Base-by-base conservation (phyloP, 2,888 invertebrate species). In the Protophormia terraenovae region DNA sequence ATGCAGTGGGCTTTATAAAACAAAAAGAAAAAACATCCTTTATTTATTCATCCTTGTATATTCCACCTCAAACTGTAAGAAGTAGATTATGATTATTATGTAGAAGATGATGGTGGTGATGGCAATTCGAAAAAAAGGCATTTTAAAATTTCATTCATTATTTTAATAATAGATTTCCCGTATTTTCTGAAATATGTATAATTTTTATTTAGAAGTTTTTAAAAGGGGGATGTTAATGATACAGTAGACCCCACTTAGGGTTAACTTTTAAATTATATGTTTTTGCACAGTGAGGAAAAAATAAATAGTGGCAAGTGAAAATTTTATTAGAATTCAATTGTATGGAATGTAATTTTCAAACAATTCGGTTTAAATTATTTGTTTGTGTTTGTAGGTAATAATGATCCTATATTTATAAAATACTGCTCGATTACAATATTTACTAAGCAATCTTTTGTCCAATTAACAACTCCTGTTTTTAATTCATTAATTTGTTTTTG, bases 101-200 rank as follows among this genome's bases (percentile, higher is more conserved):
- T 72, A 87, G 85, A 84, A 29, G 67, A 66, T 58, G 55, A 41
- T 27, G 38, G 27, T 89, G 89, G 88, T 87, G 90, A 87, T 87
- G 87, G 76, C 77, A 66, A 76, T n/a, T n/a, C 80, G 53, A 82
- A 60, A 84, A 84, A 72, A 77, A 53, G 76, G 87, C 89, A 88
- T 89, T 91, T 89, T 88, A 91, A 90, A 91, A 91, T 91, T 91
- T 89, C 89, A 90, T 91, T 89, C 89, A 90, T 91, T 91, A 91
- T 90, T 91, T 91, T 89, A 91, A 91, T 91, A 91, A 91, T 89
- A 90, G 89, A 89, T 85, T 82, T 85, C 78, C 78, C 50, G 55
- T 75, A 55, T 58, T 73, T 50, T 35, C 12, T 88, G 87, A 87
- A 90, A 88, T 72, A 69, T 60, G 82, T 69, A 78, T 69, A 55